phyloP scores from a whole-genome alignment of 2,113 vertebrate species.

The Ascaphus truei region DNA sequence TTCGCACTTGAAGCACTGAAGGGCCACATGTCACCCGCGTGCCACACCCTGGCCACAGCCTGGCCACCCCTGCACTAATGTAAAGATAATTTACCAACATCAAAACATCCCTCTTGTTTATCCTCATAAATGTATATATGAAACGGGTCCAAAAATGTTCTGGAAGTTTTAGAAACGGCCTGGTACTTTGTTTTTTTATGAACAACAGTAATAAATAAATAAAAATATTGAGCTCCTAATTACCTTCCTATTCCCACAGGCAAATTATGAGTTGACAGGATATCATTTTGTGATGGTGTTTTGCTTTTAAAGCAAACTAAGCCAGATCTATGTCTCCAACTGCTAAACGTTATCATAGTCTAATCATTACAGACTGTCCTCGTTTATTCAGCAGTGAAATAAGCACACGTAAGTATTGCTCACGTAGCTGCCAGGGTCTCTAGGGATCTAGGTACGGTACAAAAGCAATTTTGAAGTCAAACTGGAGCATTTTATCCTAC shows the following conservation, averaged over 20 bases:
- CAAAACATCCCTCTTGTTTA: neutral
- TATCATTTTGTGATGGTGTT: neutral
- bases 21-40: too few species aligned
- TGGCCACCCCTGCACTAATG: too few species aligned
- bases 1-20: too few species aligned
- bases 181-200: neutral
- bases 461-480: too few species aligned
- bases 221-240: neutral
- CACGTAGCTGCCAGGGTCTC: too few species aligned
- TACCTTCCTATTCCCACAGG: neutral
- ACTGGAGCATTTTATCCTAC: too few species aligned
- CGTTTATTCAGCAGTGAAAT: too few species aligned
- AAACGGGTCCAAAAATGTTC: neutral
- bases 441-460: too few species aligned
- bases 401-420: too few species aligned
- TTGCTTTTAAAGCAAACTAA: neutral
- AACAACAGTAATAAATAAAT: conserved; percentile 3
- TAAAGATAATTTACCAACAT: neutral
- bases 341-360: neutral
- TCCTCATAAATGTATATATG: neutral
- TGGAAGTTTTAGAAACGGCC: neutral
- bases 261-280: conserved; percentile 2
- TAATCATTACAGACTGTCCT: neutral
- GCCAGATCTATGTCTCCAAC: conserved; percentile 5
- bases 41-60: too few species aligned